Base-by-base conservation (phyloP, 2,888 invertebrate species). In the Cheilosia grossa region DNA sequence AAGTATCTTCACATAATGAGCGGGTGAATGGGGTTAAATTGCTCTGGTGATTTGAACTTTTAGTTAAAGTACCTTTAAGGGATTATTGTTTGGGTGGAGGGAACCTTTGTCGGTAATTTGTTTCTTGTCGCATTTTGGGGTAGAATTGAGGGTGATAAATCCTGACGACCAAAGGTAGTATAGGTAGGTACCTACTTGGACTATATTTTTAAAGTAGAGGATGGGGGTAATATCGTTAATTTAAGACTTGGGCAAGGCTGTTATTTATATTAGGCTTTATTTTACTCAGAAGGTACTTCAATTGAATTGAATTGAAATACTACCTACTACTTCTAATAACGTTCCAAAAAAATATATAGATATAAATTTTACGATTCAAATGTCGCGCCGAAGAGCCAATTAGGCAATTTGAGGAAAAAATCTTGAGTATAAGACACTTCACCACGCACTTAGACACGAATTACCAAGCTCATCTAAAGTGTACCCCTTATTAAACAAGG, bases 21-120 rank as follows among this genome's bases (percentile, higher is more conserved):
- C 72, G 27, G 49, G 40, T 72, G 59, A 61, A 72, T 51, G 59
- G 21, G 54, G 54, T 63, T 73, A 73, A 61, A 63, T 73, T 63
- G 63, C 21, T 73, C 24, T 33, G 63, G 30, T 54, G 53, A 44
- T 53, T 63, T 37, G 44, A 54, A 63, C 40, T 63, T 72, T 61
- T 27, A 51, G 51, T 49, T 58, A 47, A 47, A 53, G 40, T 53
- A 24, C 42, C 33, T 47, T 63, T 30, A 17, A 47, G 30, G 61
- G 30, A 63, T 63, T 5, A 59, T 44, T 59, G 27, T 17, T 42
- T 10, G 24, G 59, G 30, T 13, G 47, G 30, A 7, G 6, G 21
- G 33, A 2, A 33, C 47, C 27, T 63, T 63, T 30, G 47, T 17
- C 13, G 30, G 63, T 19, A 47, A 33, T 47, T 63, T 63, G 44